A percentile compares a stretch with the other conserved stretches of the same genome.
Evolutionary conservation across 30 jellyfish, hydroid and myxozoan species (phyloP).

Genomic region (Pelagia noctiluca): DNA sequence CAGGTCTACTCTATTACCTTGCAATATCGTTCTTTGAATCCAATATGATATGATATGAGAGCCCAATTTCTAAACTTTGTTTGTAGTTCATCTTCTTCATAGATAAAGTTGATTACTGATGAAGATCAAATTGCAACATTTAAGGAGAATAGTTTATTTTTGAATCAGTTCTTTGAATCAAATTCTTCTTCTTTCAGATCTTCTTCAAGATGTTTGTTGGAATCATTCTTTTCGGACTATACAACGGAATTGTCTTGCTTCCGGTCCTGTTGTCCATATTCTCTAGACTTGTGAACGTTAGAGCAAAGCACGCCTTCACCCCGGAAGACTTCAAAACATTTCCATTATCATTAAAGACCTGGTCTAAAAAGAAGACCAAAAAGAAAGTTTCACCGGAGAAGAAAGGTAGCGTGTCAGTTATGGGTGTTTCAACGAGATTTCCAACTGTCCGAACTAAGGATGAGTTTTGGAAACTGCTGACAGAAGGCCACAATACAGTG

Average conservation of each 20-base stretch:
- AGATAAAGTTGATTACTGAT: too few relatives aligned
- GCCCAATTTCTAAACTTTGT: too few relatives aligned
- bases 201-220: conserved; percentile 80
- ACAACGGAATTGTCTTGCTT: conserved; percentile 62
- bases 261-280: conserved; percentile 71
- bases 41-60: too few relatives aligned
- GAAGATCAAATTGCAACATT: too few relatives aligned
- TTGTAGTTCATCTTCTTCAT: too few relatives aligned
- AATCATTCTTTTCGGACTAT: conserved; percentile 50
- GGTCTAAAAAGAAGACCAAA: not conserved
- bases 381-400: not conserved
- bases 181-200: conserved; percentile 31
- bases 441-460: conserved; percentile 48
- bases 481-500: conserved; percentile 33
- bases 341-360: too few relatives aligned
- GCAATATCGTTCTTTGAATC: too few relatives aligned
- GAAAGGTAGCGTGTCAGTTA: conserved; percentile 14
- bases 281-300: not conserved
- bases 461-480: conserved; percentile 52
- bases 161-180: too few relatives aligned
- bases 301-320: not conserved
- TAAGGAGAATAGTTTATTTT: too few relatives aligned
- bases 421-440: conserved; percentile 57
- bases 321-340: too few relatives aligned
- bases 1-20: too few relatives aligned